A percentile compares a stretch with the other conserved stretches of the same genome.
Evolutionary conservation across 2,113 vertebrate genomes (phyloP).

Genomic region (Heteronetta atricapilla): DNA sequence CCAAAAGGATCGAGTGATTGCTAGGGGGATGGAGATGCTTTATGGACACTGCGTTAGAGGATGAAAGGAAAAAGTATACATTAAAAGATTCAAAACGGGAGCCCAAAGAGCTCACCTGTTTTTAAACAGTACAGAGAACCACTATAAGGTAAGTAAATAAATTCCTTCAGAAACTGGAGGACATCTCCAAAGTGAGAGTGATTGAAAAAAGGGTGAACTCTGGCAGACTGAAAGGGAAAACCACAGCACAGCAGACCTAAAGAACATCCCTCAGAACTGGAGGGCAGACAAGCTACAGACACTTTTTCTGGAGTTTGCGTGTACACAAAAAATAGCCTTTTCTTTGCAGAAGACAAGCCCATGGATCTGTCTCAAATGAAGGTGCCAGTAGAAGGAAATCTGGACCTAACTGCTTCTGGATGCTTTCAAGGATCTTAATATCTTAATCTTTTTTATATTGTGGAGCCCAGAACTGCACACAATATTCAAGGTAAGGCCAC

Average conservation of each 20-base stretch:
- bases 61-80: background rate
- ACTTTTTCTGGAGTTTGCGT: background rate
- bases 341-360: background rate
- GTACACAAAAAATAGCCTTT: background rate
- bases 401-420: background rate
- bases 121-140: background rate
- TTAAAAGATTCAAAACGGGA: background rate
- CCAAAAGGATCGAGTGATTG: background rate
- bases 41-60: background rate
- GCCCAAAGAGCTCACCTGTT: background rate
- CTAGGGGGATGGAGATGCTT: background rate
- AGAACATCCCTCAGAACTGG: background rate
- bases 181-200: background rate
- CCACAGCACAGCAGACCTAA: background rate
- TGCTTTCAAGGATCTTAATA: too few species aligned
- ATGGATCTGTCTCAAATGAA: background rate
- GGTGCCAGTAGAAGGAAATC: background rate
- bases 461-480: too few species aligned
- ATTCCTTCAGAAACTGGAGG: background rate
- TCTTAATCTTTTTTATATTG: too few species aligned
- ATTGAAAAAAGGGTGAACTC: background rate
- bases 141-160: background rate
- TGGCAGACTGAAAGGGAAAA: background rate
- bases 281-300: background rate
- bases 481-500: too few species aligned